Percentiles rank a stretch among this genome's conserved stretches.
These are phyloP conservation scores for Zaprionus ornatus DNA, from an alignment of 1,140 invertebrate genomes.

Conservation along the genomic window DNA sequence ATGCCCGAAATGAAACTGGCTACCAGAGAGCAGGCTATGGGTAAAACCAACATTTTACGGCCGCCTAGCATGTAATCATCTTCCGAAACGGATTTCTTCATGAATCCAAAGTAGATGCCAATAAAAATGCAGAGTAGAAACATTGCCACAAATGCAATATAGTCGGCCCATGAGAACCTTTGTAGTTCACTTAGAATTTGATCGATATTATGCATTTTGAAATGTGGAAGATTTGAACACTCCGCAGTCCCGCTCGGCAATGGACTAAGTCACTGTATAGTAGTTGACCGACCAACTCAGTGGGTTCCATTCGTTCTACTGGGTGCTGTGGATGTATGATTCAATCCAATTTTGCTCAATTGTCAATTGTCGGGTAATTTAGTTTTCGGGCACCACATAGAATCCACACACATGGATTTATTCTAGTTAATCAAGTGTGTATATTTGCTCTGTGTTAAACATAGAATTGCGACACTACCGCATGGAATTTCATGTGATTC, in stretches of 20 bases:
- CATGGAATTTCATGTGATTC: conserved; percentile 35
- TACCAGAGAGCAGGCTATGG: conserved; percentile 86
- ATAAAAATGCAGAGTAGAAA: conserved; percentile 86
- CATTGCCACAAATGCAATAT: conserved; percentile 85
- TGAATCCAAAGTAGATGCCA: conserved; percentile 87
- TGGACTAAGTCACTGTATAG: conserved; percentile 26
- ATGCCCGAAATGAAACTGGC: conserved; percentile 95
- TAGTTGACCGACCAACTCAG: conserved; percentile 47
- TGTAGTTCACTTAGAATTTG: conserved; percentile 85
- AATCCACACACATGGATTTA: conserved; percentile 53
- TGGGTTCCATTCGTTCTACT: conserved; percentile 48
- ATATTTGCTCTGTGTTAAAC: conserved; percentile 16
- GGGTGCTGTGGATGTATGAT: conserved; percentile 55
- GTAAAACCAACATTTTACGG: conserved; percentile 85
- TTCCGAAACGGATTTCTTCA: conserved; percentile 85
- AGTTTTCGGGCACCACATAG: conserved; percentile 52
- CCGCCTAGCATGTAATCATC: conserved; percentile 87
- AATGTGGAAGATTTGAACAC: not conserved
- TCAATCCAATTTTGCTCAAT: conserved; percentile 77
- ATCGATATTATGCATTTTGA: conserved; percentile 84
- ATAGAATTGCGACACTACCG: conserved; percentile 51
- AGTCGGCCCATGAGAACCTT: conserved; percentile 84
- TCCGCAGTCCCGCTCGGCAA: conserved; percentile 1
- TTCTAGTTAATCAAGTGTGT: conserved; percentile 62
- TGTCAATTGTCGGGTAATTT: conserved; percentile 78